Evolutionary conservation across 2,888 invertebrate genomes (phyloP), one percentile per base, ranked within the genome.

Genomic region (Ferrisia virgata): DNA sequence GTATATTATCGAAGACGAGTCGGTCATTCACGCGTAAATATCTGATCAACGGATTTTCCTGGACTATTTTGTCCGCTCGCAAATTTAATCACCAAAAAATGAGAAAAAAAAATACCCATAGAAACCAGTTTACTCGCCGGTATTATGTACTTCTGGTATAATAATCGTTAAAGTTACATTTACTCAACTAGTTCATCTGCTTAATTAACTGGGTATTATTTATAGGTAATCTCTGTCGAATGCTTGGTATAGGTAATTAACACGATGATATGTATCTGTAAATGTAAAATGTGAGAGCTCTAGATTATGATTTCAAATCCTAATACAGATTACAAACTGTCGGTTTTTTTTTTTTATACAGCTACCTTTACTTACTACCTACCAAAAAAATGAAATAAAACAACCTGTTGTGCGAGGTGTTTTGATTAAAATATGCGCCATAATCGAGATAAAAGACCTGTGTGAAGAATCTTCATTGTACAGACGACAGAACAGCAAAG

Each of bases 181-280:
- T 64, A 72, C 33, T 18, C 72, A 72, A 72, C 72, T 72, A 72
- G 33, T 72, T 72, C 36, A 72, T 72, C 72, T 28, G 72, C 72
- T 33, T 72, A 72, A 72, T 72, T 72, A 72, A 33, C 31, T 18
- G 25, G 58, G 33, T 33, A 72, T 72, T 72, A 72, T 72, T 72
- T 72, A 72, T 64, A n/a, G n/a, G n/a, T n/a, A 64, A 64, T 64
- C 58, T 64, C 11, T 11, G 0, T 64, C 58, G 58, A 64, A 28
- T 58, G n/a, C n/a, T n/a, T n/a, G n/a, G n/a, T n/a, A n/a, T n/a
- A n/a, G 8, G 25, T 28, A 33, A 72, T 72, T 33, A 72, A 33
- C 1, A 2, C 64, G 25, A 9, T 58, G 64, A 64, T 53, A 18
- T n/a, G 11, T 40, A 11, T 40, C 13, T 40, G n/a, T n/a, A n/a